Evolutionary conservation across 2,888 invertebrate species (phyloP).

Genomic region (Noctua pronuba): DNA sequence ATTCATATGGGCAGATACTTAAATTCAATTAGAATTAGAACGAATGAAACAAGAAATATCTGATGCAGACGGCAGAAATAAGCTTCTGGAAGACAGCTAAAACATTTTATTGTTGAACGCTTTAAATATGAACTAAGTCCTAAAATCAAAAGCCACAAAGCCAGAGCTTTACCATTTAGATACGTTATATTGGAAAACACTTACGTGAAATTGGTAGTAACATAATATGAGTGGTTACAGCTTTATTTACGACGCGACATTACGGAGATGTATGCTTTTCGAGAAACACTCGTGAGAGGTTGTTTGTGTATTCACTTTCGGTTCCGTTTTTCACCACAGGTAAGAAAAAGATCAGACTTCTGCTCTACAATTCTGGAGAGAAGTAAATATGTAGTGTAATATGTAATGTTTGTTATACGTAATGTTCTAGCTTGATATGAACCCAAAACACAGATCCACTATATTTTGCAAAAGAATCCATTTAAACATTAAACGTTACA

Average conservation of each 20-base stretch:
- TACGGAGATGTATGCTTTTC: slow-evolving; percentile 36
- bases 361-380: background rate
- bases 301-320: slow-evolving; percentile 44
- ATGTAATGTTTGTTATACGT: too few relatives aligned
- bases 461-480: slow-evolving; percentile 4
- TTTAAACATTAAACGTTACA: background rate
- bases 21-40: slow-evolving; percentile 49
- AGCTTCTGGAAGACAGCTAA: slow-evolving; percentile 23
- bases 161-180: slow-evolving; percentile 7
- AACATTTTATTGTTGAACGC: slow-evolving; percentile 9
- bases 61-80: slow-evolving; percentile 14
- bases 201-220: slow-evolving; percentile 39
- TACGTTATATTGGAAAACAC: slow-evolving; percentile 24
- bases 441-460: background rate
- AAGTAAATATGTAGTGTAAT: too few relatives aligned
- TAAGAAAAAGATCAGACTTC: background rate
- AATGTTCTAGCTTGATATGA: background rate
- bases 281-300: slow-evolving; percentile 37
- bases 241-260: slow-evolving; percentile 48
- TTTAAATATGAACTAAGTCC: slow-evolving; percentile 1
- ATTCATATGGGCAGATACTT: slow-evolving; percentile 46
- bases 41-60: slow-evolving; percentile 24
- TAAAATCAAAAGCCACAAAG: slow-evolving; percentile 8
- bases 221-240: slow-evolving; percentile 46
- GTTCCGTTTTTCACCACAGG: slow-evolving; percentile 27